Evolutionary conservation across 2,797 vertebrate species (phyloP).

Genomic region (Amniataba percoides): DNA sequence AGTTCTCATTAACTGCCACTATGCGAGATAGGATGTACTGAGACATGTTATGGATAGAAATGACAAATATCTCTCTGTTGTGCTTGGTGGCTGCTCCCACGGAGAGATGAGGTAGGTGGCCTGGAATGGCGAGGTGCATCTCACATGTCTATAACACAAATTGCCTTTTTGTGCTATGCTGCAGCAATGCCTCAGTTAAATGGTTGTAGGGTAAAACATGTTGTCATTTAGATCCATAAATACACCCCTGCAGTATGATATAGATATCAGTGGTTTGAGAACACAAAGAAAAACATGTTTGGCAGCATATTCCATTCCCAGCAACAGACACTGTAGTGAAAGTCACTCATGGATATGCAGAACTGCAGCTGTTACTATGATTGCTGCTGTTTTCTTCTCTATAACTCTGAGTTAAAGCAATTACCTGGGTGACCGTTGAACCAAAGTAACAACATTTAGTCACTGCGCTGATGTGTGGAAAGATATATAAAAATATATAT

Average conservation of each 20-base stretch:
- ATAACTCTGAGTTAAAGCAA: slow-evolving; percentile 37
- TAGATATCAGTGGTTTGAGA: neutral
- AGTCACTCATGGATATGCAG: slow-evolving; percentile 24
- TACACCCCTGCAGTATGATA: neutral
- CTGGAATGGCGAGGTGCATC: slow-evolving; percentile 8
- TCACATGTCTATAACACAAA: slow-evolving; percentile 34
- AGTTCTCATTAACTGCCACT: slow-evolving; percentile 55
- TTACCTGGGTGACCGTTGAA: slow-evolving; percentile 48
- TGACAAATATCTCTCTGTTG: slow-evolving; percentile 42
- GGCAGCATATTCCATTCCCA: slow-evolving; percentile 1
- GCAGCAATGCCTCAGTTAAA: slow-evolving; percentile 2
- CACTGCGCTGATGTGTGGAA: slow-evolving; percentile 26
- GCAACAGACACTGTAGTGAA: neutral
- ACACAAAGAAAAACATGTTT: neutral
- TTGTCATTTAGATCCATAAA: neutral
- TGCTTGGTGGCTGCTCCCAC: slow-evolving; percentile 10
- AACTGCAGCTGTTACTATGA: slow-evolving; percentile 27
- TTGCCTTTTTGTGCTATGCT: slow-evolving; percentile 8
- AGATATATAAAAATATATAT: slow-evolving; percentile 6
- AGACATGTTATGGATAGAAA: slow-evolving; percentile 57
- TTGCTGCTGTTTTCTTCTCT: slow-evolving; percentile 46
- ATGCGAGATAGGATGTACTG: slow-evolving; percentile 49
- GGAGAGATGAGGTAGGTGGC: slow-evolving; percentile 25
- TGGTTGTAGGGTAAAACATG: neutral
- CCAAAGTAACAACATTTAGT: slow-evolving; percentile 40